phyloP scores from a whole-genome alignment of 2,113 vertebrate species.

The Shinisaurus crocodilurus region DNA sequence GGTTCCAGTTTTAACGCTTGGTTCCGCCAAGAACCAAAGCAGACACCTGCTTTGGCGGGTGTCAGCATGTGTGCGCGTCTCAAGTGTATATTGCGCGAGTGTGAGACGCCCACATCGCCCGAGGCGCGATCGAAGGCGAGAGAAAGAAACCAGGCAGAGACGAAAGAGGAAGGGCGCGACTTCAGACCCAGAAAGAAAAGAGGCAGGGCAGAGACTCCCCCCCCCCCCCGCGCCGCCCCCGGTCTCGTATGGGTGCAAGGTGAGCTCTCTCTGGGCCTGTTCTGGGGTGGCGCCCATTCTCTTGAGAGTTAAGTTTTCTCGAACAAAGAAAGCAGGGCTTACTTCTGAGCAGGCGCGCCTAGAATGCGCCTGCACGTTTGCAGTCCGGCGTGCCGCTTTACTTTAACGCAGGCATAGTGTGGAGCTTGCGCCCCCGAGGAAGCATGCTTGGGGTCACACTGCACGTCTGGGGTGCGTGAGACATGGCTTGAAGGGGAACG shows the following conservation, averaged over 20 bases:
- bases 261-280: neutral
- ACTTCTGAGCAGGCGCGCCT: no score
- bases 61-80: neutral
- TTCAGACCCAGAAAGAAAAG: neutral
- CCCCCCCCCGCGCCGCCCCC: no score
- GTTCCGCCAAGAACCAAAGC: no score
- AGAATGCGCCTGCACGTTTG: neutral
- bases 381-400: neutral
- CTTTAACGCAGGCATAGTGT: no score
- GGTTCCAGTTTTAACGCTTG: neutral
- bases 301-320: neutral
- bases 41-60: no score
- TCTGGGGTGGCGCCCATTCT: neutral
- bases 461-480: neutral
- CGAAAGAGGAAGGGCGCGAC: no score
- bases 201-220: neutral
- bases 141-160: neutral
- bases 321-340: no score
- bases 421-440: neutral
- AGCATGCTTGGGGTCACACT: no score
- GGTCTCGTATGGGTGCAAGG: neutral
- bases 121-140: neutral
- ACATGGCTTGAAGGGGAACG: no score
- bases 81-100: neutral
- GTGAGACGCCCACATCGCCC: slow-evolving; percentile 8